These are phyloP conservation scores for Chanos chanos DNA, from an alignment of 2,797 vertebrate species.

Conservation along the genomic window DNA sequence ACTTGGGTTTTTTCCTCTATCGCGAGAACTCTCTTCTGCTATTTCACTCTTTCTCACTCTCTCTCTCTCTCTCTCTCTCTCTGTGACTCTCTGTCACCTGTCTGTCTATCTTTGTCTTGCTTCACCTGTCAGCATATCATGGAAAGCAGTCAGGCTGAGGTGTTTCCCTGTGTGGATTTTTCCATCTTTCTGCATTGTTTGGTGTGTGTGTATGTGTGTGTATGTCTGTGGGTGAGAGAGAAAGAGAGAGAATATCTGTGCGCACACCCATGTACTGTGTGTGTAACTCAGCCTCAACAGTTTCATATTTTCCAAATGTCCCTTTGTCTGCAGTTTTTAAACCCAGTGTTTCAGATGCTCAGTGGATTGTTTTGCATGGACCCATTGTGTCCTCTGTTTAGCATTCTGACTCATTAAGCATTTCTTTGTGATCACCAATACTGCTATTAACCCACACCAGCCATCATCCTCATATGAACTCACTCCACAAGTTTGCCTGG, in stretches of 20 bases:
- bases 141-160: background rate
- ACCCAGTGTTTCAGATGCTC: too few relatives aligned
- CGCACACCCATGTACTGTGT: background rate
- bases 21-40: constrained; percentile 30
- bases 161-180: background rate
- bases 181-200: constrained; percentile 9
- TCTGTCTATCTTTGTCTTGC: background rate
- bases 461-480: too few relatives aligned
- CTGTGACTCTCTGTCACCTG: background rate
- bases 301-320: too few relatives aligned
- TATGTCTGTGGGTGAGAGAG: background rate
- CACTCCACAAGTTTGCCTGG: background rate
- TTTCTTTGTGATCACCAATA: too few relatives aligned
- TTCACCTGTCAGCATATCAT: too few relatives aligned
- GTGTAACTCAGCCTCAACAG: too few relatives aligned
- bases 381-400: too few relatives aligned
- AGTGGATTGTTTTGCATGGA: too few relatives aligned
- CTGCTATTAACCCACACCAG: too few relatives aligned
- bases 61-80: background rate
- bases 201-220: background rate
- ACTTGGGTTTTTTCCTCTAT: constrained; percentile 40
- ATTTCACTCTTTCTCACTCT: constrained; percentile 20
- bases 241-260: background rate
- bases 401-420: too few relatives aligned
- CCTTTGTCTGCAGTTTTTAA: too few relatives aligned